phyloP scores from a whole-genome alignment of 2,888 invertebrate species.

The Tipula confusa region DNA sequence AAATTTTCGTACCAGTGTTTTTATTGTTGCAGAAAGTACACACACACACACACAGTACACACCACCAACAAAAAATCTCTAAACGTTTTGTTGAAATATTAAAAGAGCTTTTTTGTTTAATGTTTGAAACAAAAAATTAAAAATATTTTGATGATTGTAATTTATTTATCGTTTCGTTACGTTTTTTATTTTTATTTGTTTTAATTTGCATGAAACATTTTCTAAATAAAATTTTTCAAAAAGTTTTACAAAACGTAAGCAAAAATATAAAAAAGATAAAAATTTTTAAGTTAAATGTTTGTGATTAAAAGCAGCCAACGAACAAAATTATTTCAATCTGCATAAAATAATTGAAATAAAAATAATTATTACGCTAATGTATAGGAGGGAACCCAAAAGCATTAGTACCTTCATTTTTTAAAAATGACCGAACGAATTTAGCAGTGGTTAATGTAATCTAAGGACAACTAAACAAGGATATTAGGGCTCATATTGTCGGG shows the following conservation, averaged over 20 bases:
- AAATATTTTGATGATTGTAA: neutral
- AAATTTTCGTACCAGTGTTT: neutral
- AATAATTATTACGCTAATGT: neutral
- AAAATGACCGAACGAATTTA: too few species aligned
- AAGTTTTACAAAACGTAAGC: neutral
- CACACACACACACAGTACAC: too few species aligned
- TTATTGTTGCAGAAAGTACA: neutral
- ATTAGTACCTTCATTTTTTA: too few species aligned
- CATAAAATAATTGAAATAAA: neutral
- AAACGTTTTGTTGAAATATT: neutral
- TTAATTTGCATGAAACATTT: neutral
- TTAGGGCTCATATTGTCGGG: too few species aligned
- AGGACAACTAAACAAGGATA: too few species aligned
- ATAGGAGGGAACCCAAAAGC: too few species aligned
- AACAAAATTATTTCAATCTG: neutral
- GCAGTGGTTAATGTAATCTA: too few species aligned
- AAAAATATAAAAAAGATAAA: too few species aligned
- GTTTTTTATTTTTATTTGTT: neutral
- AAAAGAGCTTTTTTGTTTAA: constrained; percentile 20
- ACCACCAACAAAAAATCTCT: neutral
- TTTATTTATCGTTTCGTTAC: neutral
- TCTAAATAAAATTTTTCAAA: neutral
- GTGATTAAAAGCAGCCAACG: neutral
- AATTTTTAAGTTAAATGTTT: neutral
- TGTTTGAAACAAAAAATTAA: constrained; percentile 6